Percentiles rank a stretch among this genome's conserved stretches.
Evolutionary conservation across 2,113 vertebrate species (phyloP).

Genomic region (Leptobrachium leishanense): DNA sequence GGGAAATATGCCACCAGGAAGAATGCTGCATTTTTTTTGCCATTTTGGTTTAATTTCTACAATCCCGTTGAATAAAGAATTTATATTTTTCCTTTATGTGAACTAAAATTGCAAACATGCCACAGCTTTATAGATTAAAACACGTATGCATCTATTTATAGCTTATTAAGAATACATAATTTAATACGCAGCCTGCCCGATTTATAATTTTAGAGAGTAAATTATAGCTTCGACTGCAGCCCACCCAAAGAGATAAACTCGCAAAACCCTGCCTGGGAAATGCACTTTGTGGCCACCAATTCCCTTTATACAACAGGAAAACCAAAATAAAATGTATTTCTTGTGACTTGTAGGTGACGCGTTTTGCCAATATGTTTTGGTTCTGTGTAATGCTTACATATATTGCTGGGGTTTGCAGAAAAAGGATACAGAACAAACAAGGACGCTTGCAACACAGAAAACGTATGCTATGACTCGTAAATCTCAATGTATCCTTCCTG

Average conservation of each 20-base stretch:
- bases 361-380: constrained; percentile 1
- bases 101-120: constrained; percentile 1
- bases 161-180: constrained; percentile 7
- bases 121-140: not conserved
- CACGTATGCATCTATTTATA: constrained; percentile 2
- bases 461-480: too few relatives aligned
- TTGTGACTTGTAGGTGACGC: constrained; percentile 15
- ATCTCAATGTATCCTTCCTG: too few relatives aligned
- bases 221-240: not conserved
- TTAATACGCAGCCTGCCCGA: not conserved
- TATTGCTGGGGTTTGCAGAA: constrained; percentile 1
- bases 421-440: not conserved
- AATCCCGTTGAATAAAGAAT: not conserved
- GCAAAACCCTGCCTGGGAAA: not conserved
- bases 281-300: not conserved
- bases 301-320: constrained; percentile 1
- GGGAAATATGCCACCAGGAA: not conserved
- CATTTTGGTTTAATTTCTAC: not conserved
- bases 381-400: too few relatives aligned
- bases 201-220: not conserved
- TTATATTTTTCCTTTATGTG: not conserved
- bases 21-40: not conserved
- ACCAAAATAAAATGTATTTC: constrained; percentile 14
- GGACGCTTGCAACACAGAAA: too few relatives aligned
- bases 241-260: not conserved